These are phyloP conservation scores for Cheiracanthium punctorium DNA, from an alignment of 2,888 invertebrate species.

Conservation along the genomic window DNA sequence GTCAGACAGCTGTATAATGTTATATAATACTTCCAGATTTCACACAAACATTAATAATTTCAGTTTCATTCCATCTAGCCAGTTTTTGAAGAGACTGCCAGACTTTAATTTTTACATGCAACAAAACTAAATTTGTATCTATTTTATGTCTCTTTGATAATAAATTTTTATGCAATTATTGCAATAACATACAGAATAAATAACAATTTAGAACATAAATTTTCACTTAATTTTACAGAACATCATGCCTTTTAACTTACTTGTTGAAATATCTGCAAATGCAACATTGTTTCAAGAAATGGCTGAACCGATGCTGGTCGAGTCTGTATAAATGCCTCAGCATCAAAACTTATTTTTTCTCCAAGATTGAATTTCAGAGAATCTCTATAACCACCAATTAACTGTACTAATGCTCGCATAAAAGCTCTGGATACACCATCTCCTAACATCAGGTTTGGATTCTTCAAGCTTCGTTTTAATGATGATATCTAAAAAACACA, in stretches of 20 bases:
- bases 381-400: constrained; percentile 96
- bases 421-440: constrained; percentile 96
- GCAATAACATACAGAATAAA: no score
- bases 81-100: no score
- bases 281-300: constrained; percentile 91
- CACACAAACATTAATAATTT: no score
- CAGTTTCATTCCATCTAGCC: no score
- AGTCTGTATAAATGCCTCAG: constrained; percentile 90
- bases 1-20: no score
- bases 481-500: constrained; percentile 84
- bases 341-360: constrained; percentile 86
- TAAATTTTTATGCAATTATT: no score
- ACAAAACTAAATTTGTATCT: no score
- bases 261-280: constrained; percentile 96
- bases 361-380: constrained; percentile 81
- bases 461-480: constrained; percentile 85
- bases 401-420: constrained; percentile 90
- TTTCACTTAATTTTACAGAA: no score
- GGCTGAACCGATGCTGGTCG: constrained; percentile 89
- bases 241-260: constrained; percentile 78
- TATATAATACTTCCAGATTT: no score
- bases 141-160: no score
- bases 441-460: constrained; percentile 86
- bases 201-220: no score
- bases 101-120: no score